Evolutionary conservation across 2,888 invertebrate genomes (phyloP), one percentile per base, ranked within the genome.

Genomic region (Amaurobius ferox): DNA sequence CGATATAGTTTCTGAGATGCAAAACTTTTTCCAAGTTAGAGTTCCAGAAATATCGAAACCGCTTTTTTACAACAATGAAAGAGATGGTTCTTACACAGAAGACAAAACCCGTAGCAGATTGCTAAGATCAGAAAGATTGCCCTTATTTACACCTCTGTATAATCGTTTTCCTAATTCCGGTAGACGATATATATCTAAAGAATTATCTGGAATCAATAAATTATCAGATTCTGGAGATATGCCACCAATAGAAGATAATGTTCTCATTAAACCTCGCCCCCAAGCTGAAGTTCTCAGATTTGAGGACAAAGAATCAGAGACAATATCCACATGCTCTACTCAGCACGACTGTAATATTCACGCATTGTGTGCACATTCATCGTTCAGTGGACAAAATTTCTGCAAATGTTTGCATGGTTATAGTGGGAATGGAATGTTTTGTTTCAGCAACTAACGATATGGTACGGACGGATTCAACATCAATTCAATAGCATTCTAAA

Each of bases 351-450:
- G 80, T 16, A 80, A 48, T 35, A 55, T 66, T 19, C 55, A 73
- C n/a, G 80, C 80, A 5, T 23, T 11, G 35, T 80, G 80, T 23
- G 11, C 23, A 23, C 55, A 23, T 6, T 19, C 19, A 23, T 55
- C 55, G 0, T 6, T 23, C 23, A 39, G 55, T 29, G 80, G 73
- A 28, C 66, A 73, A 30, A 28, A 67, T 2, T 80, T 80, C 11
- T 80, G 80, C 39, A 44, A 32, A 39, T 80, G 80, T 19, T 55
- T 26, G 0, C 30, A 66, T 55, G 30, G 26, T 7, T 73, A 73
- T 30, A 73, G 39, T 7, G 80, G 80, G 28, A 80, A 80, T 39
- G 80, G 80, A 29, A 35, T 80, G 9, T 80, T 80, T 39, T 80
- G 80, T 28, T 80, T 55, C 23, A 23, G 11, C 11, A 55, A 23